phyloP scores from a whole-genome alignment of 1,140 invertebrate genomes.

The Neocloeon triangulifer region DNA sequence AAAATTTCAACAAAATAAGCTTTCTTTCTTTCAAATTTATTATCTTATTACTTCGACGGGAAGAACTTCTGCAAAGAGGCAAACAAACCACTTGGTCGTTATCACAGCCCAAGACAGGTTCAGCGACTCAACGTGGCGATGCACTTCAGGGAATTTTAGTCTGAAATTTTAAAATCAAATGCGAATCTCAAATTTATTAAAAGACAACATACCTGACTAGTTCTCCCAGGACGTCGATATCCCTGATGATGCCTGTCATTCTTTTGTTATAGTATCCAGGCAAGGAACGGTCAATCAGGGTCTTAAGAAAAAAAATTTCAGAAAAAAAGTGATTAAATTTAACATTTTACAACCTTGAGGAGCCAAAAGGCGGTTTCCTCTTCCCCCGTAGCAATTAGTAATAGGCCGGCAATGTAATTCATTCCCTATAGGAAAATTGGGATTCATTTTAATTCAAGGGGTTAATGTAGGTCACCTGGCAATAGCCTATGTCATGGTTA shows the following conservation, averaged over 20 bases:
- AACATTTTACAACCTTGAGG: too few relatives aligned
- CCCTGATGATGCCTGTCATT: conserved; percentile 68
- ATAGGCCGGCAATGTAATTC: conserved; percentile 75
- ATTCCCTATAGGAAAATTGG: conserved; percentile 41
- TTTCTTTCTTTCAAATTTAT: too few relatives aligned
- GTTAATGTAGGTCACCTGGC: conserved; percentile 33
- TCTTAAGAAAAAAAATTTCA: too few relatives aligned
- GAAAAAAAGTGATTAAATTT: too few relatives aligned
- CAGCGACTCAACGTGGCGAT: conserved; percentile 50
- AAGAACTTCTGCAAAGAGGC: conserved; percentile 73
- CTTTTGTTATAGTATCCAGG: conserved; percentile 72
- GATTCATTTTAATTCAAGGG: conserved; percentile 2
- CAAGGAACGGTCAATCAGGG: conserved; percentile 62
- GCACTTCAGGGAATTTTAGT: conserved; percentile 51
- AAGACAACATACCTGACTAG: conserved; percentile 32
- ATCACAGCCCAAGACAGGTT: conserved; percentile 68
- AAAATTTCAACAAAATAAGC: too few relatives aligned
- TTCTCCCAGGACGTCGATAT: conserved; percentile 70
- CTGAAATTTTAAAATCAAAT: conserved; percentile 21
- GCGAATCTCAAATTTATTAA: background rate
- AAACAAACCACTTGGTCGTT: conserved; percentile 86
- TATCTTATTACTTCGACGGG: conserved; percentile 63
- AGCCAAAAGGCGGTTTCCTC: conserved; percentile 85
- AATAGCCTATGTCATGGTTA: conserved; percentile 70
- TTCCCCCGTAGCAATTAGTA: conserved; percentile 63